A percentile compares a stretch with the other conserved stretches of the same genome.
Conservation (phyloP, 1,140 invertebrate species). For the Rhynchophorus ferrugineus region DNA sequence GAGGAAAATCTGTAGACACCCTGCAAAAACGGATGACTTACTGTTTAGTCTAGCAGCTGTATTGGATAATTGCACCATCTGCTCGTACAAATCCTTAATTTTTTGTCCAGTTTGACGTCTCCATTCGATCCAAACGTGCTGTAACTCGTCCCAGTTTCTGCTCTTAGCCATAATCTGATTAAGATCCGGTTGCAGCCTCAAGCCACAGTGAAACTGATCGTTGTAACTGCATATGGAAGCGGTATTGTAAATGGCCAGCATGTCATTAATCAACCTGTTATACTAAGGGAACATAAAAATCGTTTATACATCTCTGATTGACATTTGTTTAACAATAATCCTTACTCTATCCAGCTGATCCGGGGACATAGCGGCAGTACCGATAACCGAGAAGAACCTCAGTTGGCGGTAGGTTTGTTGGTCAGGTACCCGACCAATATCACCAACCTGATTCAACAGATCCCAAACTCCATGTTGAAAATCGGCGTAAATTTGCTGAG, state of each 20-base stretch:
- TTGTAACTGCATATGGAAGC: slow-evolving; percentile 78
- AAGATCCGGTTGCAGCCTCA: slow-evolving; percentile 72
- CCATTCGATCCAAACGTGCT: slow-evolving; percentile 84
- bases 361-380: slow-evolving; percentile 72
- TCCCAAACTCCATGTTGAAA: slow-evolving; percentile 72
- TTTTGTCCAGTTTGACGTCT: slow-evolving; percentile 67
- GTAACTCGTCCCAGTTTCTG: slow-evolving; percentile 75
- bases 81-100: slow-evolving; percentile 73
- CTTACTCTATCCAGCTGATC: slow-evolving; percentile 77
- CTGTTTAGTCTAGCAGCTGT: slow-evolving; percentile 80
- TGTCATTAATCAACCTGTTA: slow-evolving; percentile 76
- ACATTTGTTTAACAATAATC: slow-evolving; percentile 19
- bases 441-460: slow-evolving; percentile 57
- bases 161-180: slow-evolving; percentile 62
- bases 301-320: neutral
- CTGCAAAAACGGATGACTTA: too few species aligned
- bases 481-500: slow-evolving; percentile 70
- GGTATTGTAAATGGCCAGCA: slow-evolving; percentile 82
- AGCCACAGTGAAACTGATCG: slow-evolving; percentile 70
- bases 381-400: slow-evolving; percentile 69
- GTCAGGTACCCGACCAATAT: slow-evolving; percentile 57
- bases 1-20: too few species aligned
- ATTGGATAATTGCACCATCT: slow-evolving; percentile 77
- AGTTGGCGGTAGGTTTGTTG: slow-evolving; percentile 64
- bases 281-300: slow-evolving; percentile 55